Conservation (phyloP, 2,888 invertebrate genomes). For the Brachyopa scutellaris region DNA sequence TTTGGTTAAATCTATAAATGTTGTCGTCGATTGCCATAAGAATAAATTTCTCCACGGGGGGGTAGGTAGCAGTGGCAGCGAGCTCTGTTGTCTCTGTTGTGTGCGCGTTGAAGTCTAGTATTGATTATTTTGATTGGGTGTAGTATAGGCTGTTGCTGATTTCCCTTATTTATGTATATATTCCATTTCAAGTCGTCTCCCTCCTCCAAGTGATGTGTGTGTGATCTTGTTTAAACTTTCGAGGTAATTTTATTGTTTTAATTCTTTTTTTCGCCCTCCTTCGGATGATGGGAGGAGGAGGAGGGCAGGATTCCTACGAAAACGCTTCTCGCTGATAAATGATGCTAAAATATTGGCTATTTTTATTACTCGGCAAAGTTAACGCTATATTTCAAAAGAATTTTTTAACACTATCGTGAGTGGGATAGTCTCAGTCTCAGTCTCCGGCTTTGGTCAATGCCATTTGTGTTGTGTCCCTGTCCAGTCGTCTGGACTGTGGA, state of each 20-base stretch:
- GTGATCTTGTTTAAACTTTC: conserved; percentile 56
- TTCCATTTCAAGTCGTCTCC: background rate
- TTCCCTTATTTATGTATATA: conserved; percentile 12
- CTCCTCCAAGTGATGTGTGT: conserved; percentile 5
- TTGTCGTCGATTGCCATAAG: conserved; percentile 67
- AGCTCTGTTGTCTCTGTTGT: background rate
- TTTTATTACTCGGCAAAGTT: conserved; percentile 66
- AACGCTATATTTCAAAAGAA: conserved; percentile 73
- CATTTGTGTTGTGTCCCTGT: conserved; percentile 13
- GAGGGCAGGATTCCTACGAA: conserved; percentile 44
- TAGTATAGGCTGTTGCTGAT: conserved; percentile 34
- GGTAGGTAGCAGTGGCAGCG: conserved; percentile 8
- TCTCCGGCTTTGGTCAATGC: conserved; percentile 2
- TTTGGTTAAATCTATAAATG: conserved; percentile 71
- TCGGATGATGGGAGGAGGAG: background rate
- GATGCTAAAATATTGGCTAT: conserved; percentile 70
- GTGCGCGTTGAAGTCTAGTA: conserved; percentile 46
- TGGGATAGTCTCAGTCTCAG: background rate
- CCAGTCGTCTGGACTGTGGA: conserved; percentile 15
- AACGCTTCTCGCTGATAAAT: conserved; percentile 67
- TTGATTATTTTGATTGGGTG: conserved; percentile 69
- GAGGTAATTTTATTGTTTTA: conserved; percentile 46
- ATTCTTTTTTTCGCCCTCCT: background rate
- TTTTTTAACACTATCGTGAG: conserved; percentile 51
- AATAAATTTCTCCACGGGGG: conserved; percentile 71